Evolutionary conservation across 2,113 vertebrate genomes (phyloP).

Genomic region (Protomyctophum bolini): DNA sequence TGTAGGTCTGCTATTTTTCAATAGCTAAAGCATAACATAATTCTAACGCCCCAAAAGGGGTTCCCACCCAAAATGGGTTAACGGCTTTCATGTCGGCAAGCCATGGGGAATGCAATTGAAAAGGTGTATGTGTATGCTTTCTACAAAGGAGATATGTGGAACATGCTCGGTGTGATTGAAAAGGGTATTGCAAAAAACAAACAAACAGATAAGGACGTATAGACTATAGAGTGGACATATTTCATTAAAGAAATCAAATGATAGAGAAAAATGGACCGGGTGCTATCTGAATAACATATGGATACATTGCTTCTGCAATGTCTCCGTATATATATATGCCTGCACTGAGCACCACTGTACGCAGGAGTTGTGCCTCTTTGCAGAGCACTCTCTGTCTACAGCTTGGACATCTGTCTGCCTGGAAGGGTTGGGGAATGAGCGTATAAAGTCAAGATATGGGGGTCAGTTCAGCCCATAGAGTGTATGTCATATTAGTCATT

Average conservation of each 20-base stretch:
- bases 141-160: neutral
- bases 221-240: no score
- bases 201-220: neutral
- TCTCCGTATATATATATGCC: neutral
- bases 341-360: neutral
- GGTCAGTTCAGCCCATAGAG: slow-evolving; percentile 19
- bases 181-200: neutral
- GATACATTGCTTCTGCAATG: neutral
- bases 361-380: neutral
- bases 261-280: neutral
- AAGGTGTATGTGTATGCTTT: neutral
- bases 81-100: slow-evolving; percentile 1
- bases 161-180: neutral
- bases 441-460: slow-evolving; percentile 6
- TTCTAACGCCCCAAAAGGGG: no score
- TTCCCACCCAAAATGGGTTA: no score
- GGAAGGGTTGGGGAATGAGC: slow-evolving; percentile 18
- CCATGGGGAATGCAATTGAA: neutral
- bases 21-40: no score
- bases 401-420: neutral
- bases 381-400: neutral
- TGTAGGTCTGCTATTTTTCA: no score
- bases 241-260: no score
- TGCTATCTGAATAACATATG: slow-evolving; percentile 13
- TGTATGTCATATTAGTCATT: slow-evolving; percentile 26